Evolutionary conservation across 2,888 invertebrate genomes (phyloP).

Genomic region (Lasioglossum malachurum): DNA sequence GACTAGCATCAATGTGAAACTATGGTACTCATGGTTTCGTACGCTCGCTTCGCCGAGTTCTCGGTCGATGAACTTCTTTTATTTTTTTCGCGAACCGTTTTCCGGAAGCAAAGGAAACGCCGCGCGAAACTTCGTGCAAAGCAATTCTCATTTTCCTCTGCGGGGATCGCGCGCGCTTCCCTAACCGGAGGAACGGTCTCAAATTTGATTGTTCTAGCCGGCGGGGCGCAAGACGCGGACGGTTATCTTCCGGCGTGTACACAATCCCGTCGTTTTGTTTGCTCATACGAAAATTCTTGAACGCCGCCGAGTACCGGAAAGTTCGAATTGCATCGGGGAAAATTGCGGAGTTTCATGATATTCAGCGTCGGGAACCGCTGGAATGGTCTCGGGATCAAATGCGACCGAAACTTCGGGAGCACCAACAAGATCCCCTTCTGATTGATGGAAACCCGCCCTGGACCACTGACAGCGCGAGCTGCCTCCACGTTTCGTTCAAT

Average conservation of each 20-base stretch:
- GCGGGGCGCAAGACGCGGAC: not conserved
- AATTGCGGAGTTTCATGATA: constrained; percentile 48
- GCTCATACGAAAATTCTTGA: constrained; percentile 53
- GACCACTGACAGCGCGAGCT: not conserved
- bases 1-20: not conserved
- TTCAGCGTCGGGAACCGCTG: constrained; percentile 20
- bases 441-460: not conserved
- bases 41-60: not conserved
- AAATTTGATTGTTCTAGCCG: constrained; percentile 26
- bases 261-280: constrained; percentile 45
- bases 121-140: not conserved
- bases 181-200: constrained; percentile 16
- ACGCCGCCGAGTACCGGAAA: constrained; percentile 36
- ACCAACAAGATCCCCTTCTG: not conserved
- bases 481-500: not conserved
- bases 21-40: not conserved
- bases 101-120: not conserved
- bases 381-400: constrained; percentile 25
- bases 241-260: constrained; percentile 39
- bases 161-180: not conserved
- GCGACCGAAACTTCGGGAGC: constrained; percentile 20
- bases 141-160: constrained; percentile 19
- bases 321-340: constrained; percentile 61
- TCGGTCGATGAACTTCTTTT: not conserved
- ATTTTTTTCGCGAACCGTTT: not conserved